phyloP scores from a whole-genome alignment of 2,113 vertebrate genomes.

The Balaeniceps rex region DNA sequence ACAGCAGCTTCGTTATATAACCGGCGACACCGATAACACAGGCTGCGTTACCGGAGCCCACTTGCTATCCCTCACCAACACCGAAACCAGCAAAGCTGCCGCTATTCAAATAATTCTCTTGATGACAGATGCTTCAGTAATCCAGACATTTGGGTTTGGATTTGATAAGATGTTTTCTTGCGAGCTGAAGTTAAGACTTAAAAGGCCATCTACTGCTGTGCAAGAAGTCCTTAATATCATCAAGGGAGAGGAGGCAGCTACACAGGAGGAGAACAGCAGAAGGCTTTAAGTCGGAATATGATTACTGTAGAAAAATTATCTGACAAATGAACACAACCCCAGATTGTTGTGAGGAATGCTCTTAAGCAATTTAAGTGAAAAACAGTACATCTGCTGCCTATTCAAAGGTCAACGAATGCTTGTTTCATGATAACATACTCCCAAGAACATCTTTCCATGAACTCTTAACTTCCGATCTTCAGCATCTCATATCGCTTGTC shows the following conservation, averaged over 20 bases:
- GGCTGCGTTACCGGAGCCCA: not conserved
- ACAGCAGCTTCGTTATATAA: slow-evolving; percentile 20
- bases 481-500: not conserved
- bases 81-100: not conserved
- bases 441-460: not conserved
- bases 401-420: not conserved
- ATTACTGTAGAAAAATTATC: not conserved
- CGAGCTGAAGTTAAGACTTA: not conserved
- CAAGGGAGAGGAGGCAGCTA: not conserved
- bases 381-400: not conserved
- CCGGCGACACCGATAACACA: not conserved
- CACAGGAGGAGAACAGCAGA: not conserved
- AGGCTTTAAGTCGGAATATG: not conserved
- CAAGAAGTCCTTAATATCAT: not conserved
- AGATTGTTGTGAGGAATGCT: not conserved
- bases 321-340: not conserved
- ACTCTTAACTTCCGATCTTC: slow-evolving; percentile 13
- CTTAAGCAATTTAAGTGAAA: slow-evolving; percentile 10
- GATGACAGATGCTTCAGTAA: not conserved
- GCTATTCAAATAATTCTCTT: not conserved
- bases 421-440: not conserved
- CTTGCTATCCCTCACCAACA: not conserved
- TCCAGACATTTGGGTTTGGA: not conserved
- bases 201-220: slow-evolving; percentile 8
- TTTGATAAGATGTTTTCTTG: not conserved